Conservation (phyloP, 2,797 vertebrate species). For the Ctenosaura bakeri region DNA sequence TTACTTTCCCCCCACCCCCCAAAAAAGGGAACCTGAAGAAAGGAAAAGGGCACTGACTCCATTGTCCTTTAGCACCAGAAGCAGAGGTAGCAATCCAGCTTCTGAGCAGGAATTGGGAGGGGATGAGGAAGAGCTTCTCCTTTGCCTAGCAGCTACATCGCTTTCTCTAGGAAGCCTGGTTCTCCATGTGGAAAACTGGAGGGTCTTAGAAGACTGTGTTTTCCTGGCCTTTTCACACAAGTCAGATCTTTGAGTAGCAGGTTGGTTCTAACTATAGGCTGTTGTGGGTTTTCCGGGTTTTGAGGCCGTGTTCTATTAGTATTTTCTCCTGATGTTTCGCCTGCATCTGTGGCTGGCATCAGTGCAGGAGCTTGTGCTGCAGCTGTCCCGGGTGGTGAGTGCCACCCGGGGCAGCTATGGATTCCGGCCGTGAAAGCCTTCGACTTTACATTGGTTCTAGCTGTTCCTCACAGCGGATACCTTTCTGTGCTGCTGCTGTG, state of each 20-base stretch:
- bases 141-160: not conserved
- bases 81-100: not conserved
- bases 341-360: no score
- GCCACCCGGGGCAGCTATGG: no score
- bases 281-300: no score
- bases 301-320: no score
- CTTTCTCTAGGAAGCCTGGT: not conserved
- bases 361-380: no score
- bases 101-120: not conserved
- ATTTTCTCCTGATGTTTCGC: no score
- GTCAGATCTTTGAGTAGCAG: not conserved
- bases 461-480: not conserved
- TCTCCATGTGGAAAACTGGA: not conserved
- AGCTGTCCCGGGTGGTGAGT: no score
- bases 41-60: not conserved
- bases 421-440: no score
- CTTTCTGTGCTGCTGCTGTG: not conserved
- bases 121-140: not conserved
- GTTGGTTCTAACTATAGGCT: not conserved
- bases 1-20: no score
- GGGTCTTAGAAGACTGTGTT: not conserved
- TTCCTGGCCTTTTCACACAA: not conserved
- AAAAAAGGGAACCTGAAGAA: not conserved
- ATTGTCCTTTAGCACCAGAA: not conserved
- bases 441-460: not conserved